phyloP scores from a whole-genome alignment of 2,113 vertebrate genomes.

The Callorhinus ursinus region DNA sequence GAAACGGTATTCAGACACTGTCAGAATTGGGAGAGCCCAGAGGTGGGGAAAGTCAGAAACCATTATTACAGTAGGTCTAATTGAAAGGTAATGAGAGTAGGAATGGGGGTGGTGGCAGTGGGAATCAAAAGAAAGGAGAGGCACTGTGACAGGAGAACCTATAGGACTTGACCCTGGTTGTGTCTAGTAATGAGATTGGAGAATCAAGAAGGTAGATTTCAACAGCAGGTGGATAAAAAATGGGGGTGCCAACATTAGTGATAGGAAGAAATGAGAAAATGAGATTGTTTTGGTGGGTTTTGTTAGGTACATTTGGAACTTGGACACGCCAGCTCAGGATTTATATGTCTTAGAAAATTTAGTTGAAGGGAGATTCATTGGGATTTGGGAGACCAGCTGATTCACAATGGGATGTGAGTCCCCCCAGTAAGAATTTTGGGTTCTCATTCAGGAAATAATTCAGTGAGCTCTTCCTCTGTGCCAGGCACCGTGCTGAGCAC shows the following conservation, averaged over 20 bases:
- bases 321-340: neutral
- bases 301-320: neutral
- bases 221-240: neutral
- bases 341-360: neutral
- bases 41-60: neutral
- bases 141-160: neutral
- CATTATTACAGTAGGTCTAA: neutral
- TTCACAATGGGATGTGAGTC: neutral
- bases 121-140: neutral
- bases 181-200: neutral
- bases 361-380: neutral
- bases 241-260: neutral
- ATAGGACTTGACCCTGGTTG: neutral
- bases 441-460: constrained; percentile 30
- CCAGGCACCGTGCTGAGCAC: neutral
- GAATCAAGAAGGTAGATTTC: neutral
- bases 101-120: neutral
- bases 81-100: neutral
- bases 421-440: neutral
- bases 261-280: neutral
- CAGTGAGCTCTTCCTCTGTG: neutral
- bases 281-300: neutral
- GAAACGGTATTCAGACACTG: neutral
- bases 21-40: neutral
- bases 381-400: neutral